phyloP scores from a whole-genome alignment of 2,888 invertebrate genomes.

The Pachydiplax longipennis region DNA sequence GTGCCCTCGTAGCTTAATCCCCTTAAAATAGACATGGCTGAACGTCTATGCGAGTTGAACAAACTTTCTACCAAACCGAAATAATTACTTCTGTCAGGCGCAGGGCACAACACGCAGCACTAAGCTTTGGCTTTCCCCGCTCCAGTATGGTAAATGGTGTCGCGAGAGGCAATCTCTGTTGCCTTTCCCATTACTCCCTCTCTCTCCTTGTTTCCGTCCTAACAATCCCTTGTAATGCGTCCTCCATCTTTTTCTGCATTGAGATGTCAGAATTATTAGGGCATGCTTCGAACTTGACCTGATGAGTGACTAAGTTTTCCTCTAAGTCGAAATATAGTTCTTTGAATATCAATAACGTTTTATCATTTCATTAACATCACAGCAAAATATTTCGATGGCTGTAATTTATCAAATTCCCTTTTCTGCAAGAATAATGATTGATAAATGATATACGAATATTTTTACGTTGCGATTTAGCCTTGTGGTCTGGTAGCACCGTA shows the following conservation, averaged over 20 bases:
- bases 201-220: background rate
- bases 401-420: too few relatives aligned
- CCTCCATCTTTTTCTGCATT: background rate
- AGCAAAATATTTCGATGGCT: too few relatives aligned
- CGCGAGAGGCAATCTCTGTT: background rate
- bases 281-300: too few relatives aligned
- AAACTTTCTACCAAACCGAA: background rate
- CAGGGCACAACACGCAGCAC: background rate
- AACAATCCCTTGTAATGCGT: background rate
- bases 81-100: background rate
- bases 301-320: too few relatives aligned
- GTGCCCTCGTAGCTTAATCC: background rate
- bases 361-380: too few relatives aligned
- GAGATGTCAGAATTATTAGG: background rate
- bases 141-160: background rate
- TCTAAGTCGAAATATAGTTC: too few relatives aligned
- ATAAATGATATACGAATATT: too few relatives aligned
- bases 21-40: background rate
- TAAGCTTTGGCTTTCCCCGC: background rate
- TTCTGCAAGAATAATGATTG: too few relatives aligned
- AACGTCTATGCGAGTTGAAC: background rate
- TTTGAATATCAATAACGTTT: too few relatives aligned
- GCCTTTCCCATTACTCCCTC: background rate
- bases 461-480: too few relatives aligned
- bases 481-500: too few relatives aligned